Percentiles rank a stretch among this genome's conserved stretches.
phyloP scores from a whole-genome alignment of 2,113 vertebrate genomes.

The Neodon shergylaensis region DNA sequence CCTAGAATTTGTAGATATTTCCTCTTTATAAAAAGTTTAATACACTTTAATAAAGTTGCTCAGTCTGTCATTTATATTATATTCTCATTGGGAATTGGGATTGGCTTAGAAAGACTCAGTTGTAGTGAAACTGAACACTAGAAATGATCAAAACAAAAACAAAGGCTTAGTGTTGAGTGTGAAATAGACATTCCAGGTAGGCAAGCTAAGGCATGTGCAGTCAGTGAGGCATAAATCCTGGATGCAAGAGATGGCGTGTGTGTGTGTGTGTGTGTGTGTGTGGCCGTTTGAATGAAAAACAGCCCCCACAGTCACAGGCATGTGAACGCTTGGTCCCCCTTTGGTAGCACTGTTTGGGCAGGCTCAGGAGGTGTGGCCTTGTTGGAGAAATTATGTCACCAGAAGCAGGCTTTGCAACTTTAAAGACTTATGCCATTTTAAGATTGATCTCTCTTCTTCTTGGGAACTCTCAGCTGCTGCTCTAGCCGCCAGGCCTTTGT shows the following conservation, averaged over 20 bases:
- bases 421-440: not conserved
- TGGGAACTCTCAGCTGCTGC: not conserved
- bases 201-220: not conserved
- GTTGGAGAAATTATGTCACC: too few relatives aligned
- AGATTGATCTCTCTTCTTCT: too few relatives aligned
- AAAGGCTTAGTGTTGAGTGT: not conserved
- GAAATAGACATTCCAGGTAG: not conserved
- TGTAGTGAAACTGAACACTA: not conserved
- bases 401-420: not conserved
- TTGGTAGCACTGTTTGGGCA: too few relatives aligned
- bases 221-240: not conserved
- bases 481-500: not conserved
- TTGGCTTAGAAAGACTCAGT: not conserved
- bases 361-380: too few relatives aligned
- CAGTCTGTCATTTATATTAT: not conserved
- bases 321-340: too few relatives aligned
- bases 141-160: not conserved
- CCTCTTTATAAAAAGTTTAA: not conserved
- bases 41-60: too few relatives aligned
- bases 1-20: not conserved
- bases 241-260: not conserved
- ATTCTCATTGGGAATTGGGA: not conserved
- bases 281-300: too few relatives aligned
- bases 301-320: too few relatives aligned
- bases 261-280: not conserved